A percentile compares a stretch with the other conserved stretches of the same genome.
Evolutionary conservation across 2,888 invertebrate species (phyloP).

Genomic region (Ametastegia equiseti): DNA sequence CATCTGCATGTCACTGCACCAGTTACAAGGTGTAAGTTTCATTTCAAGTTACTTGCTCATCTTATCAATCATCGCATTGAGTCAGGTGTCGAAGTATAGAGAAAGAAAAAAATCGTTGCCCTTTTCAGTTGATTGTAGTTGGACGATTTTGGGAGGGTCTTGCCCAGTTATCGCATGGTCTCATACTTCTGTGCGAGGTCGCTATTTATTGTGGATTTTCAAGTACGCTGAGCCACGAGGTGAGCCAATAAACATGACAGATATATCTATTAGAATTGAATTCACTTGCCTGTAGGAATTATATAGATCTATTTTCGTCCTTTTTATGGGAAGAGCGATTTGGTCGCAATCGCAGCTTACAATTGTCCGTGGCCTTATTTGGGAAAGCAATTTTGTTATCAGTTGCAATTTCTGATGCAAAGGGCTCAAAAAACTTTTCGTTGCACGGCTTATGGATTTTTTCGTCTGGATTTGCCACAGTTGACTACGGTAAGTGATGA

Average conservation of each 20-base stretch:
- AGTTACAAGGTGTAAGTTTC: not conserved
- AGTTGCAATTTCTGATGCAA: conserved; percentile 54
- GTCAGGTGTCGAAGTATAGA: not conserved
- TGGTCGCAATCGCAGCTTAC: conserved; percentile 53
- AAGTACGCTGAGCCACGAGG: conserved; percentile 54
- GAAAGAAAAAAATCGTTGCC: not conserved
- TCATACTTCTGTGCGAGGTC: conserved; percentile 54
- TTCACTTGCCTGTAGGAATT: not conserved
- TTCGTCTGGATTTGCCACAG: conserved; percentile 54
- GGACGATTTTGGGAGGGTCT: conserved; percentile 3
- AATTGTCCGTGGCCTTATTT: conserved; percentile 54
- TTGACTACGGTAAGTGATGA: conserved; percentile 52
- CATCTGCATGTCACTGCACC: conserved; percentile 21
- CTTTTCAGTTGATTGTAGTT: not conserved
- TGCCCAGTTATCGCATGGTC: conserved; percentile 47
- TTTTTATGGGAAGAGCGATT: conserved; percentile 48
- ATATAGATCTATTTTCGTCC: not conserved
- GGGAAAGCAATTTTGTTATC: conserved; percentile 51
- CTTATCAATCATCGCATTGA: not conserved
- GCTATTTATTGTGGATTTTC: conserved; percentile 57
- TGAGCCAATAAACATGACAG: conserved; percentile 38
- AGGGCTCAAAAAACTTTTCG: conserved; percentile 53
- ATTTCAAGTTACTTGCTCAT: not conserved
- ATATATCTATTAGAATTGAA: not conserved
- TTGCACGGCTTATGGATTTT: conserved; percentile 56